These are phyloP conservation scores for Catharus bicknelli DNA, from an alignment of 2,113 vertebrate species.

Conservation along the genomic window DNA sequence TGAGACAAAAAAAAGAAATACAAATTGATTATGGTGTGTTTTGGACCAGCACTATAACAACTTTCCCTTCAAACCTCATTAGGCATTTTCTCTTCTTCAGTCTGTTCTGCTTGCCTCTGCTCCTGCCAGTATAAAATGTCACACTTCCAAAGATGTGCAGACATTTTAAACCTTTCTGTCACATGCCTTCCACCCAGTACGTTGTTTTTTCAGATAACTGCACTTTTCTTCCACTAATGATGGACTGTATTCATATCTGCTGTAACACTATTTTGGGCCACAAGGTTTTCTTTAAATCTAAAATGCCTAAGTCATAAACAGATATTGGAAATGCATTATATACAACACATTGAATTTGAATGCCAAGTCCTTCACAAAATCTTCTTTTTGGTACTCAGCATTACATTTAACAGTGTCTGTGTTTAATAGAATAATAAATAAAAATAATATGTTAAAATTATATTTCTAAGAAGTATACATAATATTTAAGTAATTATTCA, in stretches of 20 bases:
- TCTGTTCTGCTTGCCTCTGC: background rate
- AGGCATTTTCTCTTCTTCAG: background rate
- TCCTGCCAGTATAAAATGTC: background rate
- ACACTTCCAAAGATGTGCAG: background rate
- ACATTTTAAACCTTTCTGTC: background rate
- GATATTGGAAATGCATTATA: background rate
- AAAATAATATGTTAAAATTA: background rate
- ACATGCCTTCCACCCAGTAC: background rate
- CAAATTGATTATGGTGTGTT: background rate
- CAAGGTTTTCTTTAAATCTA: background rate
- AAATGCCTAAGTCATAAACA: background rate
- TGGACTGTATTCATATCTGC: background rate
- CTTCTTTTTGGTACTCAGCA: background rate
- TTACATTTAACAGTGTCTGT: background rate
- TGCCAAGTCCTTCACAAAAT: background rate
- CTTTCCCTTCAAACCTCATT: conserved; percentile 7
- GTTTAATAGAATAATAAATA: background rate
- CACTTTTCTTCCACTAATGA: background rate
- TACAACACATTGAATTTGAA: background rate
- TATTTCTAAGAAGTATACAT: background rate
- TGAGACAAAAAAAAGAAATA: background rate
- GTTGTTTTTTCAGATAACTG: background rate
- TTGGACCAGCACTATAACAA: background rate
- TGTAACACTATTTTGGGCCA: background rate
- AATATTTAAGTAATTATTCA: background rate